Conservation (phyloP, 2,797 vertebrate species). For the Xenopus petersii region DNA sequence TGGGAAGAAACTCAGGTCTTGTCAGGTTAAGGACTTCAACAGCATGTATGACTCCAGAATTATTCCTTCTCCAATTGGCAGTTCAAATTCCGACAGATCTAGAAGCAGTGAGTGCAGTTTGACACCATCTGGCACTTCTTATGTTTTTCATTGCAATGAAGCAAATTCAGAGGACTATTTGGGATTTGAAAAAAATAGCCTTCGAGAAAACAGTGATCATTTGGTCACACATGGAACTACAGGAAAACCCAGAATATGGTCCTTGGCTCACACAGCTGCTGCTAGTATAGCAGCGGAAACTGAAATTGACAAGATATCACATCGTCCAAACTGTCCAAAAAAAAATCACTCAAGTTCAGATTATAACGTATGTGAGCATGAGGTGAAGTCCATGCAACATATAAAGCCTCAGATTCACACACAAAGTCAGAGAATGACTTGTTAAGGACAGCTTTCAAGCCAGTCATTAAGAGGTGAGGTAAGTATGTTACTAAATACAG, state of each 20-base stretch:
- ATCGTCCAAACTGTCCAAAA: constrained; percentile 62
- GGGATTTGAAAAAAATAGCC: constrained; percentile 62
- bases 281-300: constrained; percentile 65
- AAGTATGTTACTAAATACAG: no score
- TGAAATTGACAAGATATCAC: constrained; percentile 52
- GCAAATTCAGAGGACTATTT: constrained; percentile 66
- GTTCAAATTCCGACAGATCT: no score
- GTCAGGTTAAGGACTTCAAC: constrained; percentile 83
- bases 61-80: constrained; percentile 37
- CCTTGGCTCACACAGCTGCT: constrained; percentile 82
- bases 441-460: no score
- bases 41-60: constrained; percentile 73
- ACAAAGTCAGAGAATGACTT: no score
- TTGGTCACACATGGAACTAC: constrained; percentile 70
- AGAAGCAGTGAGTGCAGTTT: constrained; percentile 52
- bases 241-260: constrained; percentile 92
- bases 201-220: constrained; percentile 50
- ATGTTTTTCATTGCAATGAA: constrained; percentile 71
- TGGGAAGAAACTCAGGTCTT: constrained; percentile 78
- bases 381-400: no score
- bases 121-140: constrained; percentile 66
- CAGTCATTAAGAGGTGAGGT: no score
- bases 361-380: no score
- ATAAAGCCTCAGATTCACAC: no score
- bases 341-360: no score